A percentile compares a stretch with the other conserved stretches of the same genome.
These are phyloP conservation scores for Drosophila bifasciata DNA, from an alignment of 1,140 invertebrate genomes.

Conservation along the genomic window DNA sequence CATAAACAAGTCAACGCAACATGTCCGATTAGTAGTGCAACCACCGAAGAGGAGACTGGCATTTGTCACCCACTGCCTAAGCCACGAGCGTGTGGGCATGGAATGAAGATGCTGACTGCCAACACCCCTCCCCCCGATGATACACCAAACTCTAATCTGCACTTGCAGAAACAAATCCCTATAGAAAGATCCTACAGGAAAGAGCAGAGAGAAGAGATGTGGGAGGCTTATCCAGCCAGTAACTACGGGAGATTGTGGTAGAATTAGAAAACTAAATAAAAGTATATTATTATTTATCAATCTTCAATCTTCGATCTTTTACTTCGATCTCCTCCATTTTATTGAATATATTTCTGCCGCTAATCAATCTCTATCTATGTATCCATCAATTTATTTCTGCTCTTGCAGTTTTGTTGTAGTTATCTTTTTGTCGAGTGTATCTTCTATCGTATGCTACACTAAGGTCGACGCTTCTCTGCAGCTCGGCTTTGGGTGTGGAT, in stretches of 20 bases:
- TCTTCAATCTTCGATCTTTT: background rate
- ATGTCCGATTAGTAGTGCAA: constrained; percentile 82
- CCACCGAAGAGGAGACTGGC: constrained; percentile 64
- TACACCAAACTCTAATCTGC: constrained; percentile 45
- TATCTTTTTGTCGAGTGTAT: too few relatives aligned
- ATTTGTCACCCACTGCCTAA: constrained; percentile 70
- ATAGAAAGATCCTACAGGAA: constrained; percentile 5
- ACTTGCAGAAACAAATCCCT: constrained; percentile 42
- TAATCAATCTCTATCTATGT: background rate
- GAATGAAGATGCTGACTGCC: constrained; percentile 6
- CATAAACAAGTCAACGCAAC: constrained; percentile 82
- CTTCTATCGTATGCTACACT: too few relatives aligned
- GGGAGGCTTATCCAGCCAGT: too few relatives aligned
- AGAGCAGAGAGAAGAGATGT: background rate
- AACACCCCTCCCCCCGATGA: background rate
- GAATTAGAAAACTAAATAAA: too few relatives aligned
- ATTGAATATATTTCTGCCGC: background rate
- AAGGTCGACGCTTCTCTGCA: background rate
- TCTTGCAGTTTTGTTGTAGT: background rate
- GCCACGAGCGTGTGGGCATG: constrained; percentile 16
- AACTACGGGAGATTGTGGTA: too few relatives aligned
- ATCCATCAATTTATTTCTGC: background rate
- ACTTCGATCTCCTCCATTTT: background rate
- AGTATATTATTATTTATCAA: too few relatives aligned
- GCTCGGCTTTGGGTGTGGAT: background rate